Conservation (phyloP, 2,797 vertebrate genomes). For the Phaenicophaeus curvirostris region DNA sequence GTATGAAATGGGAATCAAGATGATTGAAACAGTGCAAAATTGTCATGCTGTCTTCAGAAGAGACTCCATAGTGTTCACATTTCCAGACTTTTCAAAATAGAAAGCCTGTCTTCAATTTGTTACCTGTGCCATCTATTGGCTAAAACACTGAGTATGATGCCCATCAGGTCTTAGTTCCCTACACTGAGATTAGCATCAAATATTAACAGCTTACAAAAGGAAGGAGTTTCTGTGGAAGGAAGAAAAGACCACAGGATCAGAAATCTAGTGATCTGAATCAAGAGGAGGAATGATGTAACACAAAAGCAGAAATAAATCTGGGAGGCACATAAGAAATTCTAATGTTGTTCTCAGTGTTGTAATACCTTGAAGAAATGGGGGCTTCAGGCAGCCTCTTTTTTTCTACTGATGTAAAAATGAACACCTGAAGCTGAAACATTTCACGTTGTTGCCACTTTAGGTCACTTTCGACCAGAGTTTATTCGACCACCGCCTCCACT, state of each 20-base stretch:
- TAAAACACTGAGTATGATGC: background rate
- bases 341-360: background rate
- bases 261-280: background rate
- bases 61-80: background rate
- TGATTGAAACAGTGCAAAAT: background rate
- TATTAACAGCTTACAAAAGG: background rate
- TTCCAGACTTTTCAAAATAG: background rate
- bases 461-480: constrained; percentile 96
- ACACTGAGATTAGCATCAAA: background rate
- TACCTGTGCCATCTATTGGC: fast-evolving
- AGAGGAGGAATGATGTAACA: background rate
- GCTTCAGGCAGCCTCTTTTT: fast-evolving
- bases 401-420: background rate
- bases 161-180: background rate
- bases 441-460: constrained; percentile 66
- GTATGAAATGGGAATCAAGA: background rate
- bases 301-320: background rate
- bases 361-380: background rate
- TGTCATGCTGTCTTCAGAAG: background rate
- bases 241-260: background rate
- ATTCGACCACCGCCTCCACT: constrained; percentile 94
- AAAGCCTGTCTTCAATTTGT: background rate
- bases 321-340: background rate
- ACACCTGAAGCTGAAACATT: background rate
- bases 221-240: background rate